phyloP scores from a whole-genome alignment of 2,888 invertebrate species.

The Andrena chrysosceles region DNA sequence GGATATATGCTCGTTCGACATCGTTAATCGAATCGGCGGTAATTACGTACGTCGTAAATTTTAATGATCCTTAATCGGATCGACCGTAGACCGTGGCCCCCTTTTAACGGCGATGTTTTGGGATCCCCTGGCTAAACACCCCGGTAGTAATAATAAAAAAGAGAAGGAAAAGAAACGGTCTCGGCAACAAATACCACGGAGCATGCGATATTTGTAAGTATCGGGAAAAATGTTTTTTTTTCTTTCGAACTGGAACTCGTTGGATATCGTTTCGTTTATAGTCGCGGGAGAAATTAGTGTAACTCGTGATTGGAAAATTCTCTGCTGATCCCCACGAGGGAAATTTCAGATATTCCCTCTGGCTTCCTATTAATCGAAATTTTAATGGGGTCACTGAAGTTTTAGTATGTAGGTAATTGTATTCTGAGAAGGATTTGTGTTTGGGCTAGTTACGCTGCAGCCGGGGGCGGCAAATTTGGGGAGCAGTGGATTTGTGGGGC shows the following conservation, averaged over 20 bases:
- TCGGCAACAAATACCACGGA: constrained; percentile 23
- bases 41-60: constrained; percentile 77
- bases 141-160: not conserved
- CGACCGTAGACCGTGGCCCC: constrained; percentile 36
- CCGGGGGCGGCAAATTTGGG: too few relatives aligned
- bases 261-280: not conserved
- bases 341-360: not conserved
- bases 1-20: constrained; percentile 70
- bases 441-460: too few relatives aligned
- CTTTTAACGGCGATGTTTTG: constrained; percentile 50
- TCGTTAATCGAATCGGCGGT: constrained; percentile 76
- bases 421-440: too few relatives aligned
- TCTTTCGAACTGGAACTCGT: not conserved
- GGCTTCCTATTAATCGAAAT: too few relatives aligned
- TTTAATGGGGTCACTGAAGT: too few relatives aligned
- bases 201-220: not conserved
- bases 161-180: not conserved
- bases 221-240: not conserved
- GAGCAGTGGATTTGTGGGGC: too few relatives aligned
- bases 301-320: not conserved
- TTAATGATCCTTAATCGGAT: constrained; percentile 75
- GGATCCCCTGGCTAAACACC: constrained; percentile 55
- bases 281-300: not conserved
- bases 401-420: too few relatives aligned
- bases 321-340: not conserved